Conservation (phyloP, 1,140 invertebrate species). For the Drosophila arizonae region DNA sequence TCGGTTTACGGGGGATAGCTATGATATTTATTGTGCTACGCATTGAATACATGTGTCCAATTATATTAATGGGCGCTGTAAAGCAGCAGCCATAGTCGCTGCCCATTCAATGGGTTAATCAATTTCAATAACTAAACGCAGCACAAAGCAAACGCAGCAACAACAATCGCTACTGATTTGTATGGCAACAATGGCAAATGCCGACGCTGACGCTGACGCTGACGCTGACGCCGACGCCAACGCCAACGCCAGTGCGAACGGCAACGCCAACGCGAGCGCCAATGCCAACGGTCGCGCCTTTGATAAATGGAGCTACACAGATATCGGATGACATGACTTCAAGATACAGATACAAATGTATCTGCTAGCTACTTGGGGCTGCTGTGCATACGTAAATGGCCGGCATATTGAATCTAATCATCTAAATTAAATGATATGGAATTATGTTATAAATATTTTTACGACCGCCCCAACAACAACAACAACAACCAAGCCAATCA, state of each 20-base stretch:
- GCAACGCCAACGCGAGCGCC: conserved; percentile 3
- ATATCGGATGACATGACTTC: conserved; percentile 27
- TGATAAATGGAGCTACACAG: conserved; percentile 36
- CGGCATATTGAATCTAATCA: conserved; percentile 75
- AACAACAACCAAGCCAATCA: conserved; percentile 45
- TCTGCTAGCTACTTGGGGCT: conserved; percentile 49
- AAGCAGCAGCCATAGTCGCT: neutral
- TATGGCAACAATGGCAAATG: too few relatives aligned
- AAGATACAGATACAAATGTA: conserved; percentile 61
- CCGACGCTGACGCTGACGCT: neutral
- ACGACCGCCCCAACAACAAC: conserved; percentile 41
- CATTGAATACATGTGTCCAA: conserved; percentile 1
- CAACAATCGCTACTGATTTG: neutral
- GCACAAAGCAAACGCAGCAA: conserved; percentile 4
- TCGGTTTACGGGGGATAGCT: too few relatives aligned
- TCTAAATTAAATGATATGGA: conserved; percentile 76
- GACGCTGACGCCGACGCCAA: conserved; percentile 9
- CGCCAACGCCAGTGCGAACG: conserved; percentile 7
- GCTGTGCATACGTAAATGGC: conserved; percentile 39
- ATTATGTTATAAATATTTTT: conserved; percentile 77
- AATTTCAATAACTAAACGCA: conserved; percentile 7
- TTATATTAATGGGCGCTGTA: conserved; percentile 14
- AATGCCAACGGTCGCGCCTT: conserved; percentile 27
- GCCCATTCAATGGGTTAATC: conserved; percentile 20
- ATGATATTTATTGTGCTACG: neutral